Evolutionary conservation across 2,113 vertebrate genomes (phyloP).

Genomic region (Salminus brasiliensis): DNA sequence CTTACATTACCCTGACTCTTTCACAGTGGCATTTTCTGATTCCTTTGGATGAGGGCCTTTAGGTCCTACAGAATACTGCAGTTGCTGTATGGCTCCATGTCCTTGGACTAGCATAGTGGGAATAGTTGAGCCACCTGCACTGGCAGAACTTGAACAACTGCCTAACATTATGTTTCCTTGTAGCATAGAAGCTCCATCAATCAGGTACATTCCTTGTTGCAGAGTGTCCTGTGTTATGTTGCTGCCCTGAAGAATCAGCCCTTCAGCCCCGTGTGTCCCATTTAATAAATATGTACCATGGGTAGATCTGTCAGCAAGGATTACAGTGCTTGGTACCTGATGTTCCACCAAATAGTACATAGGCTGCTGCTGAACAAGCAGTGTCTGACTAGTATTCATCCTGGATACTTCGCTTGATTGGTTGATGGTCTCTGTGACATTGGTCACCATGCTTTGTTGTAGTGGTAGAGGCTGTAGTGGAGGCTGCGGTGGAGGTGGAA

Average conservation of each 20-base stretch:
- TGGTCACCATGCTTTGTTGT: slow-evolving; percentile 33
- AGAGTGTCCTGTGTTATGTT: slow-evolving; percentile 9
- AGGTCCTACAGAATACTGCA: background rate
- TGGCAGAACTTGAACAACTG: background rate
- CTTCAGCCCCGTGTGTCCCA: slow-evolving; percentile 36
- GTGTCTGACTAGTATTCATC: slow-evolving; percentile 51
- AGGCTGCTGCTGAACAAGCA: slow-evolving; percentile 68
- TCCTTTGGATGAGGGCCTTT: background rate
- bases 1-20: background rate
- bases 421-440: slow-evolving; percentile 10
- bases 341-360: slow-evolving; percentile 69
- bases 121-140: background rate
- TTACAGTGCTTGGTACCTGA: slow-evolving; percentile 59
- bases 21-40: background rate
- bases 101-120: background rate
- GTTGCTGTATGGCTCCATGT: background rate
- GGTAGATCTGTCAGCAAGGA: slow-evolving; percentile 56
- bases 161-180: slow-evolving; percentile 20
- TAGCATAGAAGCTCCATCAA: slow-evolving; percentile 24
- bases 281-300: slow-evolving; percentile 61
- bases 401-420: slow-evolving; percentile 21
- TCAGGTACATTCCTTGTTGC: slow-evolving; percentile 50
- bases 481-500: slow-evolving; percentile 13
- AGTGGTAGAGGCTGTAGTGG: slow-evolving; percentile 35
- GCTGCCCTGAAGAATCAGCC: slow-evolving; percentile 46